Evolutionary conservation across 2,113 vertebrate species (phyloP), one percentile per base, ranked within the genome.

Genomic region (Narcine bancroftii): DNA sequence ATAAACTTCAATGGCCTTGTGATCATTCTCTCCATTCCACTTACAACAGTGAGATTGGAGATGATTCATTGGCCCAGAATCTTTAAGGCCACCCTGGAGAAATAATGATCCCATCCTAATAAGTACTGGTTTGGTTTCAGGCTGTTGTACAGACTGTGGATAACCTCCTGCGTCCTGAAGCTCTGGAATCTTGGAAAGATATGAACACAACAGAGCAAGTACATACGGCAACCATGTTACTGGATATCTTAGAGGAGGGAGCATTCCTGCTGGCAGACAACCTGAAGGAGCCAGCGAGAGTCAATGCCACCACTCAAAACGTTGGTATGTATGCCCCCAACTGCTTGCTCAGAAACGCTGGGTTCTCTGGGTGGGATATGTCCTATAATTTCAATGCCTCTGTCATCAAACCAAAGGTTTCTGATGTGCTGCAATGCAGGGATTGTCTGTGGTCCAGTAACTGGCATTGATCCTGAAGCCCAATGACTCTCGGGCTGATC

Each of bases 251-350:
- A 92, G 98, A 99, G 93, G 98, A 98, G 92, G 98, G 97, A 0
- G 97, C 98, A 83, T 98, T 99, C 94, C 95, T 98, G 45, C 94
- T 99, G 93, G 98, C 98, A 0, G 98, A 99, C 95, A 98, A 98
- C n/a, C 97, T 98, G 96, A 96, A 97, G 50, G 97, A 97, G 91
- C 97, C 96, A 0, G 96, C 95, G 39, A 96, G 96, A 81, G 98
- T 98, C 94, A 94, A 96, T 5, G 97, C 98, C 69, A 95, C 96
- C 92, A 97, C 96, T 5, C 95, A 95, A 93, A 99, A 98, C n/a
- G 96, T 99, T 66, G 98, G 98, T 98, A 13, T 73, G 92, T 33
- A 47, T 21, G 66, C 66, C 21, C 66, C 66, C 2, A 26, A n/a
- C n/a, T n/a, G n/a, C 24, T 19, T 39, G 56, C 60, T 36, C 33